Conservation (phyloP, 1,140 invertebrate species). For the Drosophila erecta region DNA sequence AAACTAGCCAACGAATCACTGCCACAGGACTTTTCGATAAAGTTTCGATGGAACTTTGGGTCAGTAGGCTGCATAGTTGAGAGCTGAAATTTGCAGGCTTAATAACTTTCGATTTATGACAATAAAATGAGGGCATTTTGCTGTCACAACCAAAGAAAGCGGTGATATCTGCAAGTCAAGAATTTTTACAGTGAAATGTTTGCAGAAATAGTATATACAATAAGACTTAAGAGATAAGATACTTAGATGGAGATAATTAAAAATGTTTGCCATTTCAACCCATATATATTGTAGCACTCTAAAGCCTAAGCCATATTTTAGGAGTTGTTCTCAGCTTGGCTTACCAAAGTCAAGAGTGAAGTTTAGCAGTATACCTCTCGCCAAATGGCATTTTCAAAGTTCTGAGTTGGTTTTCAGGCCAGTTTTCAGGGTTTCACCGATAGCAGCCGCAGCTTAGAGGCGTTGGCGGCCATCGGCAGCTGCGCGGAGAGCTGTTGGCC, state of each 20-base stretch:
- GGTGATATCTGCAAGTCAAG: too few species aligned
- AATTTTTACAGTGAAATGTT: too few species aligned
- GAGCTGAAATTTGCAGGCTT: background rate
- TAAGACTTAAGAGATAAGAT: too few species aligned
- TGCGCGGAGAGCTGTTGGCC: slow-evolving; percentile 43
- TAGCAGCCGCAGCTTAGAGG: slow-evolving; percentile 30
- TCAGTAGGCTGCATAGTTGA: background rate
- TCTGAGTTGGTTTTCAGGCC: slow-evolving; percentile 3
- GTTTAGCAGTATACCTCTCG: slow-evolving; percentile 27
- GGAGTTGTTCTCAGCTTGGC: too few species aligned
- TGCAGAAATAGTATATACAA: too few species aligned
- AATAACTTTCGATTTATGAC: slow-evolving; percentile 1
- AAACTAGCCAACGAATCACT: background rate
- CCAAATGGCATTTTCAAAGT: slow-evolving; percentile 32
- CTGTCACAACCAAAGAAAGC: background rate
- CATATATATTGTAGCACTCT: too few species aligned
- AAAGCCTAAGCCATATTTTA: too few species aligned
- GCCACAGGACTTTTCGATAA: slow-evolving; percentile 25
- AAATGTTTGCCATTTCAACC: too few species aligned
- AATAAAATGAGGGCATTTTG: background rate
- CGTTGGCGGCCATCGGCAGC: slow-evolving; percentile 39
- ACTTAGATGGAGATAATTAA: too few species aligned
- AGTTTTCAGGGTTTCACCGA: slow-evolving; percentile 1
- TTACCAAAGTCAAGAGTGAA: slow-evolving; percentile 5
- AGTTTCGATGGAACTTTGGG: slow-evolving; percentile 24